Evolutionary conservation across 2,888 invertebrate species (phyloP), one percentile per base, ranked within the genome.

Genomic region (Andrena fulva): DNA sequence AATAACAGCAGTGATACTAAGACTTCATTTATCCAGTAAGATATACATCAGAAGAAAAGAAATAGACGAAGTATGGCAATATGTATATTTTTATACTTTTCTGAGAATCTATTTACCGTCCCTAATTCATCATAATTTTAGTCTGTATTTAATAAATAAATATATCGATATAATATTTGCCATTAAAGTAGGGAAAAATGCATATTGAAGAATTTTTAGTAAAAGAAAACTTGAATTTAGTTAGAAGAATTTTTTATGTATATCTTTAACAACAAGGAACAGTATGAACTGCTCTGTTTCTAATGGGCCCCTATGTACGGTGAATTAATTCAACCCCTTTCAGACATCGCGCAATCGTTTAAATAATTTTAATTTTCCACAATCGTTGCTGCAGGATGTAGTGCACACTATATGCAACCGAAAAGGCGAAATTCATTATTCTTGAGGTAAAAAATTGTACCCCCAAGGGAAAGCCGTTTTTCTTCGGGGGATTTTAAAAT

Each of bases 401-500:
- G 20, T 33, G 27, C 31, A 20, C 42, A 60, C 48, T 60, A 33
- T 33, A 33, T 50, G 48, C 50, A 20, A 5, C n/a, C 42, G 56
- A 56, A 56, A 29, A 42, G 20, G 54, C 35, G 29, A 56, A 54
- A 42, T 66, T 56, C 60, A 31, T 70, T 70, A 70, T 24, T 24
- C 31, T 12, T 29, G 67, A 59, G 67, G 48, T 27, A 20, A 60
- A 69, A 62, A 33, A 35, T 8, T 12, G 10, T 50, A 20, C 8
- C 29, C 35, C n/a, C 20, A 12, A 52, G 10, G 12, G 42, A 24
- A 59, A 60, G 6, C 12, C 54, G 33, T 63, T 56, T 29, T 63
- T 16, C 54, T 63, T 62, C 31, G 4, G 7, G 4, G 29, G 27
- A 77, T 29, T 79, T 77, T 35, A 2, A 70, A 77, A 66, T 70